Percentiles rank a stretch among this genome's conserved stretches.
phyloP scores from a whole-genome alignment of 2,113 vertebrate species.

The Petrocephalus zakoni region DNA sequence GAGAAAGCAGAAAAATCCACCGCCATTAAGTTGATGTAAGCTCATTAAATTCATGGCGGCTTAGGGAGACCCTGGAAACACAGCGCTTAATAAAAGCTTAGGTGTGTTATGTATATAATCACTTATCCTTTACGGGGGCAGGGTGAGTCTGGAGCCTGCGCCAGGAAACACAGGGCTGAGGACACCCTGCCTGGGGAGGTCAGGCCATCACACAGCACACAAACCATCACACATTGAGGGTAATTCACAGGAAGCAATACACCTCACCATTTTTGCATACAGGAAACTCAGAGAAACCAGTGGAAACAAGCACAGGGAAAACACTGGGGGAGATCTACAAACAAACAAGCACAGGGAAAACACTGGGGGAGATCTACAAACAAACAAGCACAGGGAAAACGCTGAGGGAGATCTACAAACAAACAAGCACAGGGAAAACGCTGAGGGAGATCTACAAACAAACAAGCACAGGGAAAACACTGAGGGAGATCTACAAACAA shows the following conservation, averaged over 20 bases:
- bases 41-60: background rate
- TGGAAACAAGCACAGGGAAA: background rate
- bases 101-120: background rate
- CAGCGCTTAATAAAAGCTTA: background rate
- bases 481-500: background rate
- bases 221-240: background rate
- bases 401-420: background rate
- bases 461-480: background rate
- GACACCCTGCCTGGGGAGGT: background rate
- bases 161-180: background rate
- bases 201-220: background rate
- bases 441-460: background rate
- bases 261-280: background rate
- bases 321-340: background rate
- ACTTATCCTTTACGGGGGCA: background rate
- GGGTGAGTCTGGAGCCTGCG: background rate
- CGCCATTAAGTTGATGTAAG: constrained; percentile 5
- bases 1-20: background rate
- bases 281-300: background rate
- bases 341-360: background rate
- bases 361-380: background rate
- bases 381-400: background rate
- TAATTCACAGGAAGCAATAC: background rate
- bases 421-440: background rate
- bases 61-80: background rate